These are phyloP conservation scores for Drosophila pectinifera DNA, from an alignment of 1,140 invertebrate genomes.

Conservation along the genomic window DNA sequence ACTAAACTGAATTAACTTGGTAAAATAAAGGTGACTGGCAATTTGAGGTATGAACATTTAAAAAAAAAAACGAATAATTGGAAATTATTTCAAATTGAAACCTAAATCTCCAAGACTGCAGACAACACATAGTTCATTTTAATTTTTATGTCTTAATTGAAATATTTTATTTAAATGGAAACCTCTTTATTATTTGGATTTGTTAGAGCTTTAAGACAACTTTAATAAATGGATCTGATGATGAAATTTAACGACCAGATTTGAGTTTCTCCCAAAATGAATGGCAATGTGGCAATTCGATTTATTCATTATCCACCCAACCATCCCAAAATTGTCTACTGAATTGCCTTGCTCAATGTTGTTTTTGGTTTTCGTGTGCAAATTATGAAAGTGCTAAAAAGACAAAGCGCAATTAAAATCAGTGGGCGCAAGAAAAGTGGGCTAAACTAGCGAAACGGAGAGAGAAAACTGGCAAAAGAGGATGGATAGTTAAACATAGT, in stretches of 20 bases:
- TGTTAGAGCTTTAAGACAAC: not conserved
- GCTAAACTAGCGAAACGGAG: constrained; percentile 9
- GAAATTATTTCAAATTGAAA: not conserved
- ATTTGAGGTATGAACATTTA: not conserved
- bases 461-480: not conserved
- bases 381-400: constrained; percentile 34
- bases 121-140: too few species aligned
- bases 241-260: too few species aligned
- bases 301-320: constrained; percentile 6
- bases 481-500: not conserved
- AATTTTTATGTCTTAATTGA: too few species aligned
- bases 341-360: constrained; percentile 5
- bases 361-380: not conserved
- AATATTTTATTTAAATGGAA: not conserved
- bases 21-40: constrained; percentile 23
- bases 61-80: not conserved
- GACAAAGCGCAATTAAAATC: constrained; percentile 28
- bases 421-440: constrained; percentile 20
- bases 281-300: constrained; percentile 4
- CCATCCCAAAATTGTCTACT: constrained; percentile 5
- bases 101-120: not conserved
- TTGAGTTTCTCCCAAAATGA: too few species aligned
- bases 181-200: not conserved
- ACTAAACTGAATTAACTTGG: constrained; percentile 17
- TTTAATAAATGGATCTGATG: too few species aligned